Evolutionary conservation across 37 sponge, comb jelly and placozoan genomes (phyloP), one percentile per base, ranked within the genome.

Genomic region (Mnemiopsis leidyi): DNA sequence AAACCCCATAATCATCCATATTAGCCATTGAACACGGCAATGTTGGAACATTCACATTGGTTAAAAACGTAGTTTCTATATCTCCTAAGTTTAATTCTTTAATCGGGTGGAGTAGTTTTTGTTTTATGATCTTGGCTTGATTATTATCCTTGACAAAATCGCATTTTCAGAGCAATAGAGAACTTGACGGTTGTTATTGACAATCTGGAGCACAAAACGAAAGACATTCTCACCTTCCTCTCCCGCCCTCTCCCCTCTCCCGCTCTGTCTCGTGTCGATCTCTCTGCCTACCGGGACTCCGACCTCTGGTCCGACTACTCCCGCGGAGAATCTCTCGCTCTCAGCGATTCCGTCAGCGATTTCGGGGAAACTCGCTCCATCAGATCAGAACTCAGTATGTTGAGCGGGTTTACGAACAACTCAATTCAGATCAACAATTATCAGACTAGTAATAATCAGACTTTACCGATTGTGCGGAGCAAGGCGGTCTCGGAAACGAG

Each of bases 141-240:
- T n/a, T n/a, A n/a, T n/a, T n/a, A n/a, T n/a, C n/a, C n/a, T n/a
- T n/a, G n/a, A n/a, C n/a, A n/a, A n/a, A n/a, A n/a, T n/a, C n/a
- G n/a, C n/a, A n/a, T n/a, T n/a, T n/a, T n/a, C 73, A 69, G 73
- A 25, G 24, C 21, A 1, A 69, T 16, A 5, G 73, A 69, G 9
- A 21, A 69, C n/a, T 25, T 69, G 1, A 34, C 79, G 20, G 26
- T 29, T 0, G 35, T 33, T n/a, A 38, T 85, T 2, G 40, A 40
- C n/a, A n/a, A 38, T 25, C n/a, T 85, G 90, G 90, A 85, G 40
- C 90, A 85, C 48, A 85, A 40, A 85, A 38, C 61, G 1, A 38
- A 85, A n/a, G 90, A 85, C 61, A 40, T 85, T n/a, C 40, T 85
- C 9, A 33, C 90, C 25, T 85, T 40, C 61, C 90, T 85, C 0